Evolutionary conservation across 2,113 vertebrate species (phyloP), one percentile per base, ranked within the genome.

Genomic region (Stegastes partitus): DNA sequence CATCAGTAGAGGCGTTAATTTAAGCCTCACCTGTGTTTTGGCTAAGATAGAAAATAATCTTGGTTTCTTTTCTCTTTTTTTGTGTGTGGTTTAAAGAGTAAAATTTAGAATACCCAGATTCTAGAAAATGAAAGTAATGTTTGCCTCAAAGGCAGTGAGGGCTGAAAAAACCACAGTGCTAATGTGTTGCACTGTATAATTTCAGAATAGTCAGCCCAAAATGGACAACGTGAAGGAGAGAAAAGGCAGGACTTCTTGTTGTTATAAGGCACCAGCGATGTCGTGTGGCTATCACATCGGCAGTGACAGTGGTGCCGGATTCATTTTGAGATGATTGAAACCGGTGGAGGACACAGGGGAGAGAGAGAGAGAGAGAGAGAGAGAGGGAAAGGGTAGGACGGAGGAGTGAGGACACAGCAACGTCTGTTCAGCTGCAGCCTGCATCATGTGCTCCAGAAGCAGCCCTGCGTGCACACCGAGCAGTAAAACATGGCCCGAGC

Each of bases 191-290:
- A n/a, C 49, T 68, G 80, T 47, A 62, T 80, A 77, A 74, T 85
- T 51, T 31, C 67, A 70, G 44, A 72, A 58, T 22, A 63, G 57
- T 65, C 47, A 72, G 62, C 65, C 82, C 54, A 74, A 84, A 89
- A 84, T 78, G 88, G 86, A 87, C 74, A 85, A 34, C 63, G 89
- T 84, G 83, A 89, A 83, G 62, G 79, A 73, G 73, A 63, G 39
- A 73, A n/a, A 42, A 70, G 72, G 77, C 63, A 79, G 64, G 75
- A 64, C 82, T 77, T 68, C 83, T 78, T 82, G 92, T 93, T 91
- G 93, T 93, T 91, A 91, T 92, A 89, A 34, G 31, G 92, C 92
- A 90, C 83, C 88, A 3, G 64, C 50, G 83, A 87, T 83, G 91
- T 90, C 78, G 56, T 73, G 81, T 69, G 83, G 82, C 85, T 64